Conservation (phyloP, 2,888 invertebrate species). For the Synanthedon andrenaeformis region DNA sequence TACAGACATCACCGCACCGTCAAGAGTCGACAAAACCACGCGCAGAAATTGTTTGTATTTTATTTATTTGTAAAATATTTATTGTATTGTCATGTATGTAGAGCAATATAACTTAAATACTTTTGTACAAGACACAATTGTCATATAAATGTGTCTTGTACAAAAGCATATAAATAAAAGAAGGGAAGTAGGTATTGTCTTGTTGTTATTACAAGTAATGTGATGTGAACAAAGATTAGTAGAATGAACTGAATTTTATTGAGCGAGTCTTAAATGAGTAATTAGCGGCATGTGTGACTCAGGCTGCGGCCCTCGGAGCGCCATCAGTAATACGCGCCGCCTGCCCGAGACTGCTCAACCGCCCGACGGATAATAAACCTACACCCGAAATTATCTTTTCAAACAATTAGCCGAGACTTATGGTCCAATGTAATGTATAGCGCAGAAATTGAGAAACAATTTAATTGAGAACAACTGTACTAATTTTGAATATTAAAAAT, state of each 20-base stretch:
- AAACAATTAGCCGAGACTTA: conserved; percentile 56
- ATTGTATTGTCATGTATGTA: no score
- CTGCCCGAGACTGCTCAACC: conserved; percentile 30
- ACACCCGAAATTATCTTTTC: conserved; percentile 55
- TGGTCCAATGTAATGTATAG: conserved; percentile 24
- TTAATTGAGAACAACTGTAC: no score
- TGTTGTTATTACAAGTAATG: not conserved
- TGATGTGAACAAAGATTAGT: conserved; percentile 11
- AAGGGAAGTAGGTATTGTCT: no score
- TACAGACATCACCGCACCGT: no score
- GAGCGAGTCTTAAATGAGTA: conserved; percentile 26
- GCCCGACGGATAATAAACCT: conserved; percentile 49
- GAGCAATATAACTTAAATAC: no score
- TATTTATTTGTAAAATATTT: no score
- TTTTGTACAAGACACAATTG: no score
- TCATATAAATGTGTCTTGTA: no score
- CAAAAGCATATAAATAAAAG: no score
- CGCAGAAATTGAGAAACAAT: not conserved
- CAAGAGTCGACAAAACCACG: no score
- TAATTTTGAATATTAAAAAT: no score
- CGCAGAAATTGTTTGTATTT: no score
- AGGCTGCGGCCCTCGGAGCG: conserved; percentile 19
- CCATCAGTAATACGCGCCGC: conserved; percentile 43
- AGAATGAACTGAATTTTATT: conserved; percentile 14
- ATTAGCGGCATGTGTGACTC: conserved; percentile 54